Conservation (phyloP, 2,113 vertebrate genomes). For the Myanophis thanlyinensis region DNA sequence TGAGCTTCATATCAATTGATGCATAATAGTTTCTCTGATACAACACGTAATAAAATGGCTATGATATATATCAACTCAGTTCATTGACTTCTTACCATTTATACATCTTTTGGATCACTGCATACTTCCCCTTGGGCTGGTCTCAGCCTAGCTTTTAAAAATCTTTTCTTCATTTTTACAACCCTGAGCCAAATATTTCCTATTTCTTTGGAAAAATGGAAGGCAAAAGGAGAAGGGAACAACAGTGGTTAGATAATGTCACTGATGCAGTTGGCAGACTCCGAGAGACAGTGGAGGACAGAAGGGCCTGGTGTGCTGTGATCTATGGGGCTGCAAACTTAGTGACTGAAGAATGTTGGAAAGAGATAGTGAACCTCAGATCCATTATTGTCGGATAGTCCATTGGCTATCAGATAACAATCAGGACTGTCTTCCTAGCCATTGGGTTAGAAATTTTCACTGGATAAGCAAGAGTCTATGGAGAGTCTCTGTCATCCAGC, state of each 20-base stretch:
- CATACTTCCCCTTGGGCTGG: not conserved
- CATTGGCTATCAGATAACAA: not conserved
- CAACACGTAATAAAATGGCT: not conserved
- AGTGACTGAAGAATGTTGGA: not conserved
- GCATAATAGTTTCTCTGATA: not conserved
- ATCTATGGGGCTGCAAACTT: too few species aligned
- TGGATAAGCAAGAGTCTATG: too few species aligned
- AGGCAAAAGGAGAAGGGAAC: too few species aligned
- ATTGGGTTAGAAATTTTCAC: not conserved
- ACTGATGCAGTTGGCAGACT: too few species aligned
- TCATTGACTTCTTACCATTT: not conserved
- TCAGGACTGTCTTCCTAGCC: not conserved
- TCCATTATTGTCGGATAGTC: not conserved
- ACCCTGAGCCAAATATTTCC: not conserved
- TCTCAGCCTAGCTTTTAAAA: not conserved
- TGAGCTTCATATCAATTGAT: not conserved
- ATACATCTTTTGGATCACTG: too few species aligned
- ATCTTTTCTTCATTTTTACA: not conserved
- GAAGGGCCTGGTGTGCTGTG: too few species aligned
- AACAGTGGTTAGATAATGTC: too few species aligned
- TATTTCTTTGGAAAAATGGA: not conserved
- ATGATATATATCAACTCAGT: not conserved
- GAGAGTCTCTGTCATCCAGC: too few species aligned
- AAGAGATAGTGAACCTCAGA: not conserved
- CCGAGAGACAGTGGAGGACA: too few species aligned